Evolutionary conservation across 2,797 vertebrate species (phyloP), one percentile per base, ranked within the genome.

Genomic region (Uromys caudimaculatus): DNA sequence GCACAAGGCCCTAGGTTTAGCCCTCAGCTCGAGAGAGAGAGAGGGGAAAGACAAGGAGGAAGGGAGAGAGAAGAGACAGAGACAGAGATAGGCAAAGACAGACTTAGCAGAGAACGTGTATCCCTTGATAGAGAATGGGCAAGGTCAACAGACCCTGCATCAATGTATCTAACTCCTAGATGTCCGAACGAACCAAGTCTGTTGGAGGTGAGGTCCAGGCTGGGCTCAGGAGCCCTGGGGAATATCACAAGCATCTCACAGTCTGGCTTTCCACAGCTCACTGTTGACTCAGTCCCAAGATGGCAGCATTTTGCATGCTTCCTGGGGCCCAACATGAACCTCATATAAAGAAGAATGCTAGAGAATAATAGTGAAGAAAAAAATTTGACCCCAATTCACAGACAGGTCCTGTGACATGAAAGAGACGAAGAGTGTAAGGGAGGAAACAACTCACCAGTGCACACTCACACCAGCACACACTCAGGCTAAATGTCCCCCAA

Each of bases 401-500:
- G 47, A 47, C 13, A 81, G 32, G 21, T 16, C 38, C 32, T 29
- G 29, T 8, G 10, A 17, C 24, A 2, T 9, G 23, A 54, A 62
- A 77, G 58, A 84, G 52, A 50, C 64, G 38, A 13, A 50, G 17
- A 8, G 5, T 17, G 41, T 11, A 6, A 32, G 4, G 54, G 35
- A 35, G 7, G 24, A 62, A 75, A 38, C 44, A 62, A 29, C 2
- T 3, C n/a, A 16, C 4, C 21, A 3, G 8, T 41, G 5, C 21
- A 13, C 2, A n/a, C n/a, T n/a, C 6, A 4, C 44, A 14, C 3
- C 16, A 3, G 11, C 50, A 6, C 23, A 16, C 0, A 12, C 1
- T n/a, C 19, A 41, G 38, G 11, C 67, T 19, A 41, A 41, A 58
- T 6, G 24, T 76, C 38, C 17, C 38, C 38, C 6, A 56, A 14